Base-by-base conservation (phyloP, 1,140 invertebrate genomes). In the Anastrepha obliqua region DNA sequence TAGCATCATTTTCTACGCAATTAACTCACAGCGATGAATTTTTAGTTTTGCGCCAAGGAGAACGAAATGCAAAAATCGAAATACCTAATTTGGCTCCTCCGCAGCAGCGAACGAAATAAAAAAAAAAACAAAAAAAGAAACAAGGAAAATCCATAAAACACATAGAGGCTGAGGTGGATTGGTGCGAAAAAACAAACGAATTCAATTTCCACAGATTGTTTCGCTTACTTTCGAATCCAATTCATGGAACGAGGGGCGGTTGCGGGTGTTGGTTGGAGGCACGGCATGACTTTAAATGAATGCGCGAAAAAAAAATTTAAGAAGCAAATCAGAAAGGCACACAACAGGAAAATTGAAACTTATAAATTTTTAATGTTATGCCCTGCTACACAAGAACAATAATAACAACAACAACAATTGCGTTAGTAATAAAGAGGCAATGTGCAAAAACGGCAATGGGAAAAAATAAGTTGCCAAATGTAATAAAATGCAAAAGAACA, bases 341-440 rank as follows among this genome's bases (percentile, higher is more conserved):
- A 81, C 74, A 81, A 81, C n/a, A 42, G 67, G 47, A 81, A 81
- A 81, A 81, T 58, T 81, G 74, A 81, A 81, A 81, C 74, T 55
- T 81, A 81, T 81, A 81, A 81, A 81, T 81, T 81, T 81, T 81
- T 81, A 81, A 81, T 55, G 47, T 81, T 81, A 81, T 81, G 74
- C 74, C 44, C n/a, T 55, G 74, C 47, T 58, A 55, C 7, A 15
- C 74, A 81, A 74, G 5, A 74, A 81, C 74, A 81, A 81, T 15
- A 55, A 81, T 6, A 11, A 55, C 5, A 81, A n/a, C 17, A 78
- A 55, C 1, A 29, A n/a, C 17, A 15, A 5, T 3, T n/a, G 47
- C 47, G 44, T 55, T 20, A 55, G 47, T 13, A 81, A 81, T 81
- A 51, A 81, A 81, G 47, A 9, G 47, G 70, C 44, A 81, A 81